Evolutionary conservation across 1,140 invertebrate species (phyloP).

Genomic region (Megalonaias nervosa): DNA sequence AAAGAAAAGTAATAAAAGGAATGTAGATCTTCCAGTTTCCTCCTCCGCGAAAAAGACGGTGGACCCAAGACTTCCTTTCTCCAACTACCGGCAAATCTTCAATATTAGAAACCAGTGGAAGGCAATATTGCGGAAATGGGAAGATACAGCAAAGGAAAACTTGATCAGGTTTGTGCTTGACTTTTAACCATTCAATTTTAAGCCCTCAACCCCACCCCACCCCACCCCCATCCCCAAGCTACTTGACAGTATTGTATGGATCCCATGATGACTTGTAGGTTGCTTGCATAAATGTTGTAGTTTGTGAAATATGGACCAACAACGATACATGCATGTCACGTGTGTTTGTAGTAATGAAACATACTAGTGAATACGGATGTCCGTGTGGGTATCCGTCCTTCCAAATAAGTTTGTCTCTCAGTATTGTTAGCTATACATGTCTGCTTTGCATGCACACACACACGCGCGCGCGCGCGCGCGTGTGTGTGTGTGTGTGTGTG

Average conservation of each 20-base stretch:
- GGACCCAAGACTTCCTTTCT: conserved; percentile 57
- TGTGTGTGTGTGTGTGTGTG: too few species aligned
- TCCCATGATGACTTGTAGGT: too few species aligned
- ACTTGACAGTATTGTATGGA: too few species aligned
- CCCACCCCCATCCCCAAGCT: neutral
- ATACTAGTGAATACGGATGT: too few species aligned
- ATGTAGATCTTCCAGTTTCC: conserved; percentile 42
- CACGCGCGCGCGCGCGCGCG: too few species aligned
- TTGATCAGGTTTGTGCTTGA: conserved; percentile 47
- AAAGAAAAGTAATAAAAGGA: conserved; percentile 14
- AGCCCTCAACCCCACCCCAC: neutral
- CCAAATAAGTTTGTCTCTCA: too few species aligned
- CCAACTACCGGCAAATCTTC: conserved; percentile 58
- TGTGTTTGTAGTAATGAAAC: neutral
- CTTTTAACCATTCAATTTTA: neutral
- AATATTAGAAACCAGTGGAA: conserved; percentile 62
- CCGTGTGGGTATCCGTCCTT: too few species aligned
- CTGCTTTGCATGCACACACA: too few species aligned
- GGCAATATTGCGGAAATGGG: conserved; percentile 45
- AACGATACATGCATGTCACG: neutral
- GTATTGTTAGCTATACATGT: too few species aligned
- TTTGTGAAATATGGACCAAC: neutral
- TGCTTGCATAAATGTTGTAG: too few species aligned
- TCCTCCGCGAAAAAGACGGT: conserved; percentile 47
- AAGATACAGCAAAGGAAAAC: conserved; percentile 51